phyloP scores from a whole-genome alignment of 2,113 vertebrate species.

The Ondatra zibethicus region DNA sequence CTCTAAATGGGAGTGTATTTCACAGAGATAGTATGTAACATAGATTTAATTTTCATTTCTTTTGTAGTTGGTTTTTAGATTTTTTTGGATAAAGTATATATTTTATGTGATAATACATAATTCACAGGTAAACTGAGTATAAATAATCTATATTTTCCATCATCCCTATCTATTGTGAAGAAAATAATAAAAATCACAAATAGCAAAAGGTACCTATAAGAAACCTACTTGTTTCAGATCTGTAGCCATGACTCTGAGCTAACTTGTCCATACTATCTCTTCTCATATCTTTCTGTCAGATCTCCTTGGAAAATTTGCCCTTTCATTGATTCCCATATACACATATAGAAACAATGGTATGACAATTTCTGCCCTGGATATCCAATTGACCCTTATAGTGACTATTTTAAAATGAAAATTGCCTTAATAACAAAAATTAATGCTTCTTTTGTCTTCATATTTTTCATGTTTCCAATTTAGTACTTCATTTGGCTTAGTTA shows the following conservation, averaged over 20 bases:
- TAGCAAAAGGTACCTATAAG: conserved; percentile 77
- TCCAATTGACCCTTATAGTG: neutral
- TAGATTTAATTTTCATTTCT: neutral
- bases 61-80: neutral
- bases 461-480: neutral
- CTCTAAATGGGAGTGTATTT: neutral
- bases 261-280: fast-evolving
- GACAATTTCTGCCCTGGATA: conserved; percentile 47
- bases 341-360: conserved; percentile 67
- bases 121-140: neutral
- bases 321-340: neutral
- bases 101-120: neutral
- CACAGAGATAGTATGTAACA: neutral
- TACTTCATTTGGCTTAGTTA: neutral
- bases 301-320: neutral
- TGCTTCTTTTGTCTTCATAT: neutral
- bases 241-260: conserved; percentile 77
- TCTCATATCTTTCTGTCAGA: fast-evolving
- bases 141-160: neutral
- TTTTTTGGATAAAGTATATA: neutral
- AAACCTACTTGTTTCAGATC: conserved; percentile 72
- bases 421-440: neutral
- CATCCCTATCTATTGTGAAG: neutral
- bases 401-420: conserved; percentile 78
- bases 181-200: neutral